Evolutionary conservation across 2,888 invertebrate genomes (phyloP).

Genomic region (Blera fallax): DNA sequence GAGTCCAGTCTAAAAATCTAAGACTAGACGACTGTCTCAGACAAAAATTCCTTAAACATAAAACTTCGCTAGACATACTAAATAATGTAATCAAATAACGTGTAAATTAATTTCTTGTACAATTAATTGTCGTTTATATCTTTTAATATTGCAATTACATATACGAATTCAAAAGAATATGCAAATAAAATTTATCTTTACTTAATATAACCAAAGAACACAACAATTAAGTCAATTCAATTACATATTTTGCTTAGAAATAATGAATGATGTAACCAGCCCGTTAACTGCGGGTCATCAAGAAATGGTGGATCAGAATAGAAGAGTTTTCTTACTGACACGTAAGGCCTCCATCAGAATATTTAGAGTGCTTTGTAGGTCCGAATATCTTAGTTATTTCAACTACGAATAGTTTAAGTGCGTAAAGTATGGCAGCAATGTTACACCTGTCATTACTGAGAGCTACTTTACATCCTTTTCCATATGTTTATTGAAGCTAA

Average conservation of each 20-base stretch:
- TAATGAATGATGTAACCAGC: slow-evolving; percentile 27
- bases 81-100: slow-evolving; percentile 12
- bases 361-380: background rate
- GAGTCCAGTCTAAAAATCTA: too few species aligned
- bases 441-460: background rate
- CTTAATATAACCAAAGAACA: slow-evolving; percentile 51
- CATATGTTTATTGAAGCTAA: background rate
- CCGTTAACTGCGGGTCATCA: background rate
- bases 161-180: slow-evolving; percentile 53
- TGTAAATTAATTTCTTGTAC: slow-evolving; percentile 13
- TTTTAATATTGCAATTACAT: slow-evolving; percentile 55
- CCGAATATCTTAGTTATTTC: background rate
- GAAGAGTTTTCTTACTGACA: background rate
- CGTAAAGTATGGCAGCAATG: background rate
- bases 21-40: too few species aligned
- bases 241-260: slow-evolving; percentile 27
- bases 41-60: too few species aligned
- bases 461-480: background rate
- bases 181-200: slow-evolving; percentile 14
- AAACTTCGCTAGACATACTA: too few species aligned
- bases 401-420: background rate
- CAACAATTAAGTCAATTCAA: slow-evolving; percentile 48
- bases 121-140: slow-evolving; percentile 18
- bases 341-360: background rate
- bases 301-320: background rate